A percentile compares a stretch with the other conserved stretches of the same genome.
Evolutionary conservation across 2,113 vertebrate species (phyloP).

Genomic region (Gorsachius goisagi): DNA sequence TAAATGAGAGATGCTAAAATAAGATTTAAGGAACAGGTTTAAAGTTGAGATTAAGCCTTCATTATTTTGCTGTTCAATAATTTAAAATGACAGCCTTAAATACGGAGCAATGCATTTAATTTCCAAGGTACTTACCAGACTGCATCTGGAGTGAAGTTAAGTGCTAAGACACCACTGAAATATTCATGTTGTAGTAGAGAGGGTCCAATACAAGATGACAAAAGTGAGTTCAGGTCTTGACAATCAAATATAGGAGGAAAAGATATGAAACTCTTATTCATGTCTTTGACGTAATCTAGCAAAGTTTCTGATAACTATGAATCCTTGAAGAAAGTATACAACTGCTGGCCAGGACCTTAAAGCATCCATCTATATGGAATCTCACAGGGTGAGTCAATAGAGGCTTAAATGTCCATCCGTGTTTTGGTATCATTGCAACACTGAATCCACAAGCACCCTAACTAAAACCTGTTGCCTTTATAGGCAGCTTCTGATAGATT

Average conservation of each 20-base stretch:
- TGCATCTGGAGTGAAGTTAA: neutral
- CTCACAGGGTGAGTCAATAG: neutral
- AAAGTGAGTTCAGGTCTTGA: neutral
- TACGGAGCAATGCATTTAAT: neutral
- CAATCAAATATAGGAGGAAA: neutral
- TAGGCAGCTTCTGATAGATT: neutral
- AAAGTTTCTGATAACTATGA: neutral
- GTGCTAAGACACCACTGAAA: neutral
- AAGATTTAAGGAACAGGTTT: neutral
- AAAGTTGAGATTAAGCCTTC: neutral
- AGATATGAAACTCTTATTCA: neutral
- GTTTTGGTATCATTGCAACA: neutral
- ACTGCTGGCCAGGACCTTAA: neutral
- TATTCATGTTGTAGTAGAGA: neutral
- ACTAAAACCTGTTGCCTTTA: neutral
- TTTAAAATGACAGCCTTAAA: neutral
- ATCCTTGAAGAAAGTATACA: neutral
- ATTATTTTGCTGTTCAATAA: constrained; percentile 22
- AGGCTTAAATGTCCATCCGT: neutral
- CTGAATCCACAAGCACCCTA: neutral
- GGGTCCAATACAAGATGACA: neutral
- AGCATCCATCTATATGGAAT: neutral
- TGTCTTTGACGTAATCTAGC: neutral
- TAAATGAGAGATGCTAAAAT: neutral
- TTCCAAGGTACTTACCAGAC: neutral